Base-by-base conservation (phyloP, 2,113 vertebrate genomes). In the Axis porcinus region DNA sequence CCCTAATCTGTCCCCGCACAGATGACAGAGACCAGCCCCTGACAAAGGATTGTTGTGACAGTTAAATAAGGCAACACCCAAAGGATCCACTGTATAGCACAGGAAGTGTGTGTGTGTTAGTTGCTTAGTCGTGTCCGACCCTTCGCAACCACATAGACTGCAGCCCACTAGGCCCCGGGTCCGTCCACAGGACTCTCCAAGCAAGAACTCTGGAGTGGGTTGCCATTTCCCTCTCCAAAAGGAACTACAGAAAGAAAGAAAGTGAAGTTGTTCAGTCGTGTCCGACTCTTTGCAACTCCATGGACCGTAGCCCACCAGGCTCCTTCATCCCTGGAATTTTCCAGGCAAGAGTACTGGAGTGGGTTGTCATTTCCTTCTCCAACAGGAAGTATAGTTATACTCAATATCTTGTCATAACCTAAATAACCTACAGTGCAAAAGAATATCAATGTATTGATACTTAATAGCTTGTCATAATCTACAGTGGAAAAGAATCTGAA, bases 11-110 rank as follows among this genome's bases (percentile, higher is more conserved):
- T 36, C 45, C 0, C 45, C 0, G 2, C 5, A 21, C 2, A 4
- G 27, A 11, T 4, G 3, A 12, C 11, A 33, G 15, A 55, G 86
- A 11, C 8, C 27, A 52, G n/a, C 3, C 45, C 16, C 1, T 3
- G 3, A 17, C 23, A 5, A 0, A 4, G 28, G 28, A 21, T 57
- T 1, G 0, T 3, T 3, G 8, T 17, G 45, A 74, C 54, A 14
- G 11, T 54, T 5, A 9, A 15, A n/a, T 2, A 60, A 45, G n/a
- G 25, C 23, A 12, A 6, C 3, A 47, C 19, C 36, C 3, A 2
- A n/a, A 82, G n/a, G 79, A 54, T 19, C 50, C 11, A 50, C 33
- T 25, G 50, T 7, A n/a, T n/a, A 25, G 10, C 50, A 19, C 79
- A 15, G 10, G 67, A 70, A 40, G 67, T 40, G 23, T 40, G 19